Evolutionary conservation across 2,113 vertebrate genomes (phyloP).

Genomic region (Proteles cristata): DNA sequence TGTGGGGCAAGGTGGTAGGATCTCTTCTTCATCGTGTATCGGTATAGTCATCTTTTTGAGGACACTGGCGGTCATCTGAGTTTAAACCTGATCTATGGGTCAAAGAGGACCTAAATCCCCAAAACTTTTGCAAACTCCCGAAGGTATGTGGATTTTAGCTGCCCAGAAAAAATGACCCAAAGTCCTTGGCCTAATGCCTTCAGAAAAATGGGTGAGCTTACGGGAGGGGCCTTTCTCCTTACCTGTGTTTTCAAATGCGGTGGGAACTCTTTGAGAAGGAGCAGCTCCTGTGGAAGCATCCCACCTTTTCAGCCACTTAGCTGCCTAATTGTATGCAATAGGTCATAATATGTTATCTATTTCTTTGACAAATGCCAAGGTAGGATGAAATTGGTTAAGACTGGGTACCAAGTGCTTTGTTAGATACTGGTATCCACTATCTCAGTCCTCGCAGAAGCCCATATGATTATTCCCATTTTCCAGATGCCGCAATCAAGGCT

Average conservation of each 20-base stretch:
- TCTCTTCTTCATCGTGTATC: rapidly evolving
- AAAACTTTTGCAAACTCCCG: background rate
- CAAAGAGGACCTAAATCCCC: background rate
- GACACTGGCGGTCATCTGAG: background rate
- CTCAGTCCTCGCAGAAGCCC: background rate
- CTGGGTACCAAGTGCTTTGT: background rate
- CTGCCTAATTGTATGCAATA: background rate
- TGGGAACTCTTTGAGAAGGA: background rate
- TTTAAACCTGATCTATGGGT: background rate
- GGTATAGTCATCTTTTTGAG: background rate
- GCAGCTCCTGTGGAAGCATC: background rate
- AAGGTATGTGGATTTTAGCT: background rate
- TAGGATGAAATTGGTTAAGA: background rate
- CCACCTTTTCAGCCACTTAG: background rate
- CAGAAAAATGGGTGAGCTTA: background rate
- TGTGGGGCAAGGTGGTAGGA: background rate
- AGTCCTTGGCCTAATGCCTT: background rate
- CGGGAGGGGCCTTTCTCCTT: background rate
- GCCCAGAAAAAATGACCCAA: background rate
- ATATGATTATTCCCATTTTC: background rate
- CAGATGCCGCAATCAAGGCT: background rate
- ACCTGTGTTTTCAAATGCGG: background rate
- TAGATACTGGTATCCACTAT: background rate
- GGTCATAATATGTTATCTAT: background rate
- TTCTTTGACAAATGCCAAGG: background rate